These are phyloP conservation scores for Portevinia maculata DNA, from an alignment of 2,888 invertebrate genomes.

Conservation along the genomic window DNA sequence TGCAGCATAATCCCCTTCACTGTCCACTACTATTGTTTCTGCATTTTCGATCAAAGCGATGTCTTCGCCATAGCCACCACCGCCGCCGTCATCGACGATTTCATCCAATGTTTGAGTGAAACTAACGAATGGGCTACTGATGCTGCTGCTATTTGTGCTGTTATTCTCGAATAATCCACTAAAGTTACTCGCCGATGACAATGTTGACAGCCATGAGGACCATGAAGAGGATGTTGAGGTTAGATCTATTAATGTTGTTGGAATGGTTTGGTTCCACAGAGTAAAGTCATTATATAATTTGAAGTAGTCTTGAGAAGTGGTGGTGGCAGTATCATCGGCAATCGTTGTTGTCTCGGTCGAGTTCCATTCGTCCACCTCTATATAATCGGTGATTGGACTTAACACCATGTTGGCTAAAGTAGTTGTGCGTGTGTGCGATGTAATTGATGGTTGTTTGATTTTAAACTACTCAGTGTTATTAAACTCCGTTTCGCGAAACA, in stretches of 20 bases:
- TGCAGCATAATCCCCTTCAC: conserved; percentile 78
- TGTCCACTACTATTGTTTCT: conserved; percentile 77
- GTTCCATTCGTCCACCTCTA: conserved; percentile 43
- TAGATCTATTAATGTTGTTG: conserved; percentile 61
- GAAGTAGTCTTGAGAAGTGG: conserved; percentile 75
- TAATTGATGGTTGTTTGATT: conserved; percentile 46
- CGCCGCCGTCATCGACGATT: conserved; percentile 50
- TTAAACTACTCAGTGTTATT: conserved; percentile 45
- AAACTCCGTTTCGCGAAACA: conserved; percentile 1
- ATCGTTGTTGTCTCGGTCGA: conserved; percentile 37
- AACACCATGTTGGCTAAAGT: conserved; percentile 33
- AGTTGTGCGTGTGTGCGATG: conserved; percentile 17
- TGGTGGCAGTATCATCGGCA: conserved; percentile 16
- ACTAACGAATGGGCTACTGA: conserved; percentile 39
- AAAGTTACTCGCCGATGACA: conserved; percentile 56
- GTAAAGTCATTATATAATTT: conserved; percentile 75
- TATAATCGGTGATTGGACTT: conserved; percentile 33
- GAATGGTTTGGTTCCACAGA: conserved; percentile 69
- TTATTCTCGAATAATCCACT: conserved; percentile 57
- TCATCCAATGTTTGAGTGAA: conserved; percentile 38
- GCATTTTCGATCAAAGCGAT: conserved; percentile 81
- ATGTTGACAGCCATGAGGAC: conserved; percentile 51
- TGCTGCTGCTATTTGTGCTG: conserved; percentile 41
- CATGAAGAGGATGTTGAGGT: conserved; percentile 62
- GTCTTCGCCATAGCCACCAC: conserved; percentile 76